A percentile compares a stretch with the other conserved stretches of the same genome.
Conservation (phyloP, 2,113 vertebrate species). For the Hassar affinis region DNA sequence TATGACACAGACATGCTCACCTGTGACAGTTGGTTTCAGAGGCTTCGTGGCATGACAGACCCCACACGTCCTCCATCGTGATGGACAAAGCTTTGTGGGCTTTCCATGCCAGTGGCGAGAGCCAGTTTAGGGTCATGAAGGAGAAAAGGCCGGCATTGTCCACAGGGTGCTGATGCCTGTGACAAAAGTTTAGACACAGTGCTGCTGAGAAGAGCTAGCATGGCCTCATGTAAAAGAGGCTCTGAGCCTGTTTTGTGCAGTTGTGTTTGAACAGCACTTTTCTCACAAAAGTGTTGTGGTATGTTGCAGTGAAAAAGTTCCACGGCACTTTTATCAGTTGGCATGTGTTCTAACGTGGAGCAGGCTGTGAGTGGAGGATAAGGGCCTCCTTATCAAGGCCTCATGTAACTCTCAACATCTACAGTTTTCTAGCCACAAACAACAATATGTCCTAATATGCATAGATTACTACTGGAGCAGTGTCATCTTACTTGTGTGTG, state of each 20-base stretch:
- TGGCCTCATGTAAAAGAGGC: background rate
- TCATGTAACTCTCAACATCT: constrained; percentile 35
- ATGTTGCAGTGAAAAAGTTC: constrained; percentile 53
- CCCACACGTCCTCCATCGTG: constrained; percentile 74
- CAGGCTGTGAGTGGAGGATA: constrained; percentile 58
- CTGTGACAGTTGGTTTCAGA: constrained; percentile 75
- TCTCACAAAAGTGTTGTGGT: constrained; percentile 68
- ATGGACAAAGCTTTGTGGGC: constrained; percentile 70
- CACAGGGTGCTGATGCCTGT: constrained; percentile 80
- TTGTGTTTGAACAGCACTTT: constrained; percentile 72
- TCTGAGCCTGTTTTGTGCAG: constrained; percentile 52
- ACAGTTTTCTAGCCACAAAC: constrained; percentile 29
- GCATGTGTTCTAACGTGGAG: constrained; percentile 54
- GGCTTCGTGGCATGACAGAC: constrained; percentile 77
- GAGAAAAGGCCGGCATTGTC: constrained; percentile 81
- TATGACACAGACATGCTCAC: constrained; percentile 61
- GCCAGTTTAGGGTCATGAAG: constrained; percentile 81
- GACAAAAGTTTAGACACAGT: constrained; percentile 1
- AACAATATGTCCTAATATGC: background rate
- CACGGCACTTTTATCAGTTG: constrained; percentile 59
- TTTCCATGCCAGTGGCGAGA: constrained; percentile 74
- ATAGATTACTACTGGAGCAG: background rate
- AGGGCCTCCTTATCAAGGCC: constrained; percentile 61
- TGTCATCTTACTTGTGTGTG: constrained; percentile 73
- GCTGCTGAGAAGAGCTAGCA: background rate